Percentiles rank a stretch among this genome's conserved stretches.
Evolutionary conservation across 2,888 invertebrate genomes (phyloP).

Genomic region (Prenolepis imparis): DNA sequence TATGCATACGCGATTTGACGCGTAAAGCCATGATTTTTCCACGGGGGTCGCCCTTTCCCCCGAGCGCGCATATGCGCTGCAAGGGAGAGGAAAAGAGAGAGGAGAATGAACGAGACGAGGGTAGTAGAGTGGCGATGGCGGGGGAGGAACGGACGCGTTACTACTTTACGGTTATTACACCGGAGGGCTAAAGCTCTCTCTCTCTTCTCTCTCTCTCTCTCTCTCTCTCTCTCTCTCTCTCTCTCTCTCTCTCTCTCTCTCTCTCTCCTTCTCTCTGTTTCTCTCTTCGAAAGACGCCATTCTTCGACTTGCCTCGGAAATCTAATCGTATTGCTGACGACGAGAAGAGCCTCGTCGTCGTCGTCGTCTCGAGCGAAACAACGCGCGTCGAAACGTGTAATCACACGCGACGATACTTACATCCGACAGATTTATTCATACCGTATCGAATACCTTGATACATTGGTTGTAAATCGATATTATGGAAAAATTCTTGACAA

Average conservation of each 20-base stretch:
- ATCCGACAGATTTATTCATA: neutral
- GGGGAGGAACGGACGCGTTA: slow-evolving; percentile 58
- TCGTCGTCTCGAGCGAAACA: slow-evolving; percentile 26
- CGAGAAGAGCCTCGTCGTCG: slow-evolving; percentile 41
- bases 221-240: slow-evolving; percentile 37
- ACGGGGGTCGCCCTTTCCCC: slow-evolving; percentile 73
- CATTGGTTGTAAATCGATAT: neutral
- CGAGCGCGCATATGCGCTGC: slow-evolving; percentile 69
- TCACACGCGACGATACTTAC: slow-evolving; percentile 35
- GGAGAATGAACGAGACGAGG: slow-evolving; percentile 54
- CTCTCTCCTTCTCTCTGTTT: slow-evolving; percentile 31
- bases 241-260: slow-evolving; percentile 56
- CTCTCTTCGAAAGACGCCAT: slow-evolving; percentile 52
- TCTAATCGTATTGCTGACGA: slow-evolving; percentile 63
- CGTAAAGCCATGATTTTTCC: slow-evolving; percentile 85
- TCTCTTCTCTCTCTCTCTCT: slow-evolving; percentile 41
- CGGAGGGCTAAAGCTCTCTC: slow-evolving; percentile 65
- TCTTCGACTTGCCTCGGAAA: slow-evolving; percentile 52
- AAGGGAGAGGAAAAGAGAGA: slow-evolving; percentile 53
- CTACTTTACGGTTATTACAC: slow-evolving; percentile 83
- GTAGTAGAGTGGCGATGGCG: slow-evolving; percentile 7
- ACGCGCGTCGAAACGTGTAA: slow-evolving; percentile 4
- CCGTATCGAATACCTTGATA: neutral
- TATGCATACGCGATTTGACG: slow-evolving; percentile 84
- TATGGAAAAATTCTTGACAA: neutral